These are phyloP conservation scores for Bombus sibiricus DNA, from an alignment of 1,140 invertebrate genomes.

Conservation along the genomic window DNA sequence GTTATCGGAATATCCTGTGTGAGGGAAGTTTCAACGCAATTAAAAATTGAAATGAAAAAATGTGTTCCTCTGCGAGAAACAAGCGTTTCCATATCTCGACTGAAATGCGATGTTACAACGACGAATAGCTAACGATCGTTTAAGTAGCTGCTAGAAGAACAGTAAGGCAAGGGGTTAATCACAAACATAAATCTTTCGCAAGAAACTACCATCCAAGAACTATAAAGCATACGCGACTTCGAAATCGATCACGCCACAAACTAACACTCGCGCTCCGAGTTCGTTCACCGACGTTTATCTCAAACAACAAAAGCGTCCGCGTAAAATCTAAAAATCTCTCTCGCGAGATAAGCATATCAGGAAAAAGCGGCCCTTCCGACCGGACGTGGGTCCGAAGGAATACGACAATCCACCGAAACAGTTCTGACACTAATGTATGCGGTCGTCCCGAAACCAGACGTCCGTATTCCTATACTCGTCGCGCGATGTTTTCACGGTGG, in stretches of 20 bases:
- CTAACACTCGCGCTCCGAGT: neutral
- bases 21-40: neutral
- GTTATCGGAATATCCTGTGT: neutral
- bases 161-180: neutral
- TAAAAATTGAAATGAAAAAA: neutral
- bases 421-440: slow-evolving; percentile 59
- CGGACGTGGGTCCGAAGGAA: slow-evolving; percentile 26
- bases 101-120: too few relatives aligned
- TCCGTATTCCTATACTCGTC: slow-evolving; percentile 32
- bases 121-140: neutral
- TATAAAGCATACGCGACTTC: neutral
- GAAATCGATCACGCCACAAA: neutral
- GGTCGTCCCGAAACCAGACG: slow-evolving; percentile 40
- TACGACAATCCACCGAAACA: slow-evolving; percentile 41
- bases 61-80: neutral
- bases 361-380: neutral
- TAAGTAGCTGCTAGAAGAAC: neutral
- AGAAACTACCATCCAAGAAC: neutral
- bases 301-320: neutral
- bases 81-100: neutral
- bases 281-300: neutral
- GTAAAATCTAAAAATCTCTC: slow-evolving; percentile 13
- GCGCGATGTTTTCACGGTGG: slow-evolving; percentile 36
- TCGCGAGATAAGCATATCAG: neutral
- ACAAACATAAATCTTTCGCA: neutral